Evolutionary conservation across 2,888 invertebrate genomes (phyloP).

Genomic region (Rhamnusium bicolor): DNA sequence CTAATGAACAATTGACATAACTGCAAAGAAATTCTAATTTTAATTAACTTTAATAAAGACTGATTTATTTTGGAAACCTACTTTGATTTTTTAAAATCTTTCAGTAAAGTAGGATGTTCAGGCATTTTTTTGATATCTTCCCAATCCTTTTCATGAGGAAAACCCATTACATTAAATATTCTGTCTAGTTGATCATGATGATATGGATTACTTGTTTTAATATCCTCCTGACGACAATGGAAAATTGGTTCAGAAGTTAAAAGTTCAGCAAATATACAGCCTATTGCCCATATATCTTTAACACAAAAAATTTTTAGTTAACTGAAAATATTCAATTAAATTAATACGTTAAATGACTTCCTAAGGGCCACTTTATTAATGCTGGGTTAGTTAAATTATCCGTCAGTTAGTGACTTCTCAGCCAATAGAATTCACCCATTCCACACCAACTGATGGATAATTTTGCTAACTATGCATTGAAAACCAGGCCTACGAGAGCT

Average conservation of each 20-base stretch:
- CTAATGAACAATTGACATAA: conserved; percentile 89
- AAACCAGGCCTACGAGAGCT: too few relatives aligned
- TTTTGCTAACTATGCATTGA: too few relatives aligned
- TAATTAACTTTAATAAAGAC: not conserved
- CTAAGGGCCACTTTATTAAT: too few relatives aligned
- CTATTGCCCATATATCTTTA: conserved; percentile 98
- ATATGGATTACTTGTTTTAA: conserved; percentile 99
- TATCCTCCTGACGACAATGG: conserved; percentile 99
- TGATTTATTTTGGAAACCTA: conserved; percentile 68
- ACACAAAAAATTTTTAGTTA: conserved; percentile 42
- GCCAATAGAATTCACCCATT: too few relatives aligned
- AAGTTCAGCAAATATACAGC: conserved; percentile 99
- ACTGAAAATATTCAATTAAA: not conserved
- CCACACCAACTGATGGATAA: too few relatives aligned
- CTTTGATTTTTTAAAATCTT: conserved; percentile 97
- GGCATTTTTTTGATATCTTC: conserved; percentile 99
- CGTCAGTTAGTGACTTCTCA: too few relatives aligned
- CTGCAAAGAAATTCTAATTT: conserved; percentile 69
- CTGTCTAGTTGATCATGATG: conserved; percentile 98
- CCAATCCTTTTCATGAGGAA: conserved; percentile 98
- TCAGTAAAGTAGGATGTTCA: conserved; percentile 94
- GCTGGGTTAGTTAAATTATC: too few relatives aligned
- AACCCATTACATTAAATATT: conserved; percentile 99
- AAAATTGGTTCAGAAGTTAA: conserved; percentile 99
- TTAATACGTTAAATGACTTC: too few relatives aligned